Conservation (phyloP, 2,113 vertebrate species). For the Neomonachus schauinslandi region DNA sequence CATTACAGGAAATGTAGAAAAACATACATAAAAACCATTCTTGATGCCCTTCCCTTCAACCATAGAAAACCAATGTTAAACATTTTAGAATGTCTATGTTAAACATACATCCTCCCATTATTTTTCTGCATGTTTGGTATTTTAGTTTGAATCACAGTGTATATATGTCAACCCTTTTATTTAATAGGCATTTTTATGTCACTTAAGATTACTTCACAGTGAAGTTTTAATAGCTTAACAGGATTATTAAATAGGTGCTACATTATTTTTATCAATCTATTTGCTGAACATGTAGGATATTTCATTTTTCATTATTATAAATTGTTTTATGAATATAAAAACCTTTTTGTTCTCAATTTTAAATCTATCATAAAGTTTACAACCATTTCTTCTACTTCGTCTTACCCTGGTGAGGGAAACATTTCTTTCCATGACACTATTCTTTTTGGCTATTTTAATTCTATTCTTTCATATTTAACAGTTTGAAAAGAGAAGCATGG, state of each 20-base stretch:
- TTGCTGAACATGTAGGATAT: neutral
- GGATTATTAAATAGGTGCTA: neutral
- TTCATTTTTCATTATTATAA: neutral
- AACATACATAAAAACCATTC: neutral
- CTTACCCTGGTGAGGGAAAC: neutral
- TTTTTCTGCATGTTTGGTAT: neutral
- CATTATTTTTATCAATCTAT: neutral
- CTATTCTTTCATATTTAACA: neutral
- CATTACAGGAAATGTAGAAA: neutral
- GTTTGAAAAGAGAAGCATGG: neutral
- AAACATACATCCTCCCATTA: neutral
- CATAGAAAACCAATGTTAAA: neutral
- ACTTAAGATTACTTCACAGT: neutral
- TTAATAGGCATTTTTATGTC: neutral
- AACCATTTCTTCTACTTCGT: neutral
- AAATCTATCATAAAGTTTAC: neutral
- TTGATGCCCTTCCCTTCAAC: neutral
- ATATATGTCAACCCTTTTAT: neutral
- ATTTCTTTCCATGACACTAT: neutral
- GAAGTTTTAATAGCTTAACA: neutral
- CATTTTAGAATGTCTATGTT: conserved; percentile 2
- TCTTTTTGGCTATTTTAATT: neutral
- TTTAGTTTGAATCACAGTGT: neutral
- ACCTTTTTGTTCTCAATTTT: neutral
- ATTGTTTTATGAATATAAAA: neutral